Percentiles rank a stretch among this genome's conserved stretches.
These are phyloP conservation scores for Tupaia tana DNA, from an alignment of 2,113 vertebrate genomes.

Conservation along the genomic window DNA sequence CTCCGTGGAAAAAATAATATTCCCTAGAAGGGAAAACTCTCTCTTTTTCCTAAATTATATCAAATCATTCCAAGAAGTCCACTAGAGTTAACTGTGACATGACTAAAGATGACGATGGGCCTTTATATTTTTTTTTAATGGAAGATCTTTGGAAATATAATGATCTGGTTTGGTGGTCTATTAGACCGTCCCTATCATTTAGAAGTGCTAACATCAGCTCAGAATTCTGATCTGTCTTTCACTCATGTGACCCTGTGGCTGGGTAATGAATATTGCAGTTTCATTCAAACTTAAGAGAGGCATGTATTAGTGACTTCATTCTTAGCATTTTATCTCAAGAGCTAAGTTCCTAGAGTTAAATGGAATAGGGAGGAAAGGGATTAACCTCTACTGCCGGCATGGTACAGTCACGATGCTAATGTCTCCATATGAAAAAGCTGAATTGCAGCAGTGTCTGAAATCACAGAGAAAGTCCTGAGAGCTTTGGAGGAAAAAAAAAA, in stretches of 20 bases:
- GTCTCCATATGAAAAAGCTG: conserved; percentile 58
- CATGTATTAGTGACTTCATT: conserved; percentile 59
- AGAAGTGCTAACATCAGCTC: conserved; percentile 7
- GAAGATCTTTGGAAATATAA: conserved; percentile 15
- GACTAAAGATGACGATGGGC: neutral
- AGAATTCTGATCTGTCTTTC: conserved; percentile 35
- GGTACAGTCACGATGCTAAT: conserved; percentile 44
- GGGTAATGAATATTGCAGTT: conserved; percentile 58
- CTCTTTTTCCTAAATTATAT: neutral
- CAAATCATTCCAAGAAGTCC: conserved; percentile 19
- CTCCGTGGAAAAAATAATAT: neutral
- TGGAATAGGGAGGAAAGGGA: conserved; percentile 55
- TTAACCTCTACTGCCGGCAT: conserved; percentile 59
- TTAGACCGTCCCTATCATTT: conserved; percentile 22
- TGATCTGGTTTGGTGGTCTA: neutral
- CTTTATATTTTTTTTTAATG: neutral
- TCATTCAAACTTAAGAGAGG: conserved; percentile 58
- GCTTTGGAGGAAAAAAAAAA: neutral
- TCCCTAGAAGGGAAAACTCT: conserved; percentile 20
- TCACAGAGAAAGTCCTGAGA: conserved; percentile 65
- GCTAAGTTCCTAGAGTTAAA: conserved; percentile 73
- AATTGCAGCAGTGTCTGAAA: conserved; percentile 64
- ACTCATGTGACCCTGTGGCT: neutral
- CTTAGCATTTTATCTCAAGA: conserved; percentile 62
- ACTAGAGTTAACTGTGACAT: neutral